Base-by-base conservation (phyloP, 2,888 invertebrate species). In the Xiphydria camelus region DNA sequence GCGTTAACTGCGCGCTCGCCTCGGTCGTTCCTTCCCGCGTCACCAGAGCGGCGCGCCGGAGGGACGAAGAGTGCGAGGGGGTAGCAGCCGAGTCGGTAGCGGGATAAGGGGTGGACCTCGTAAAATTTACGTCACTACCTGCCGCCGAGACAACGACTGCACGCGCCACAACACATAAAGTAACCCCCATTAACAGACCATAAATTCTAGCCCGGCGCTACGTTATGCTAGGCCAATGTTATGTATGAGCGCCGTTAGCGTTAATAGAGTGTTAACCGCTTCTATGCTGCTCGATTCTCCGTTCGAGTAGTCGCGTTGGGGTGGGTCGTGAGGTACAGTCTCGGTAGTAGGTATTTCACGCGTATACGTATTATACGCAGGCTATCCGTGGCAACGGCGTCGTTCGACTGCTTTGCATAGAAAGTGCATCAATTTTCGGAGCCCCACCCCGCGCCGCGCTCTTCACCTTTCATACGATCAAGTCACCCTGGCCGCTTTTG, bases 261-360 rank as follows among this genome's bases (percentile, higher is more conserved):
- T 72, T 74, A 74, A 74, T 74, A 72, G 74, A 74, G 74, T 74
- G 74, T 70, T 74, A 74, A 75, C 73, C 71, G 70, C 70, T 68
- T 62, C 69, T 69, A 69, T 66, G 66, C 63, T 65, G 64, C 67
- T 65, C 62, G 67, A 68, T 68, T 66, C n/a, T n/a, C 61, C 61
- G 59, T 53, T 53, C 51, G 45, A 51, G 53, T 55, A 47, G 49
- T 42, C 51, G 49, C 46, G 47, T 22, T 39, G 62, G 73, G 49
- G 73, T 76, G 68, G 82, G 85, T 64, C 80, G 82, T 64, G 83
- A 84, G 47, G 18, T 40, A 47, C 44, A 17, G 45, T 37, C 40
- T 19, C 20, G 39, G 38, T 22, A 22, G 34, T 26, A 18, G 18
- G 9, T 18, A 17, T 21, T 35, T 18, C 7, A 9, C 25, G 18